phyloP scores from a whole-genome alignment of 2,888 invertebrate genomes.

The Drosophila mercatorum region DNA sequence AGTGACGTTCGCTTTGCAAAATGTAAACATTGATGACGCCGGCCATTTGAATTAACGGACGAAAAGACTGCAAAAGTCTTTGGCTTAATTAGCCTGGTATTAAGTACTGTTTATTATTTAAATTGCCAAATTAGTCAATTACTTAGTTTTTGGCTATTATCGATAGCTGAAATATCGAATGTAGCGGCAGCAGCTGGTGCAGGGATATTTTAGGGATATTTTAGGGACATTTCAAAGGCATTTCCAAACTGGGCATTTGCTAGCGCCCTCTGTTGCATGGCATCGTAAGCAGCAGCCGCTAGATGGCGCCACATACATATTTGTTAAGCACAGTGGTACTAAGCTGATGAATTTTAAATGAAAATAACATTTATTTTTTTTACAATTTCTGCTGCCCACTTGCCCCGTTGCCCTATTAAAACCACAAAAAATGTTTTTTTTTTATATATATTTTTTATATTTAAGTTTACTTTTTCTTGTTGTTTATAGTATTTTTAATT shows the following conservation, averaged over 20 bases:
- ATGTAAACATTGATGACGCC: conserved; percentile 50
- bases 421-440: conserved; percentile 9
- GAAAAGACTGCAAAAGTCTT: not conserved
- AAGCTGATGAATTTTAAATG: not conserved
- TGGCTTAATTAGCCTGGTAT: not conserved
- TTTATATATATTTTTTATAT: conserved; percentile 37
- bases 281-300: not conserved
- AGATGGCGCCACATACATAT: conserved; percentile 28
- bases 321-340: not conserved
- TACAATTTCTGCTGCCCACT: not conserved
- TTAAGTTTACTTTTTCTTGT: conserved; percentile 33
- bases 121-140: not conserved
- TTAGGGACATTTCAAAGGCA: conserved; percentile 16
- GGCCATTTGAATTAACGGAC: conserved; percentile 9
- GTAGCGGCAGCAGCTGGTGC: not conserved
- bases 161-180: conserved; percentile 28
- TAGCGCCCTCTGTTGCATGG: conserved; percentile 25
- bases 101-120: no score
- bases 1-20: conserved; percentile 30
- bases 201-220: conserved; percentile 24
- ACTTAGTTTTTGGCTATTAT: not conserved
- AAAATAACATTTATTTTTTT: no score
- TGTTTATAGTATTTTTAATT: conserved; percentile 53
- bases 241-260: not conserved
- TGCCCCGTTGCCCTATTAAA: conserved; percentile 9